Evolutionary conservation across 1,140 invertebrate species (phyloP), one percentile per base, ranked within the genome.

Genomic region (Drosophila navojoa): DNA sequence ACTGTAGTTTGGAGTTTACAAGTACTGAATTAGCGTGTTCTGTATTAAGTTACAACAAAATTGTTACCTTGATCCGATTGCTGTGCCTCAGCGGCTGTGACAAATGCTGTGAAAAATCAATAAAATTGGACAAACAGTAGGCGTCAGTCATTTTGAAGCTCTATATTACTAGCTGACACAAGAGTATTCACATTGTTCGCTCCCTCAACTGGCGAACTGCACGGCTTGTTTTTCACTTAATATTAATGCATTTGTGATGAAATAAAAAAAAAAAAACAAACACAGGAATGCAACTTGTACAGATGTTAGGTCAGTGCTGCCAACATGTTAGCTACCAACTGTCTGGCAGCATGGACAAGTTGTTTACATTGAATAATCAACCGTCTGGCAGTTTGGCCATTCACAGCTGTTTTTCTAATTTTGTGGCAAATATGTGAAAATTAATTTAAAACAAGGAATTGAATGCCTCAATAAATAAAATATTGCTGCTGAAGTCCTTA

Each of bases 1-100:
- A 96, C 96, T 97, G 94, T 16, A 32, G 22, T 38, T 22, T n/a
- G 19, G 11, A 22, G 38, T 47, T 44, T 9, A 45, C 4, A 29
- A 38, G 27, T 29, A 22, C 5, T 32, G 19, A 27, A 16, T 38
- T 66, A 27, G 19, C 42, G 11, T 64, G 10, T 38, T 67, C 40
- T 27, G 40, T 77, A 77, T 77, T 52, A 50, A 11, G 57, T 81
- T 71, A 54, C 82, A 67, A 61, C 57, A 50, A 44, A 59, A 40
- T 71, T 74, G 4, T 63, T 72, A 91, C 91, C 86, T 92, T 92
- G 53, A 92, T 92, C 29, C 91, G 81, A 75, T 92, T 87, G 57
- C 79, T 90, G 67, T 92, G 91, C 63, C 91, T 91, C 52, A 92
- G 60, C 13, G 91, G 91, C 53, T 92, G 86, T 29, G 90, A 82